Conservation (phyloP, 2,797 vertebrate species). For the Orestias chungarensis region DNA sequence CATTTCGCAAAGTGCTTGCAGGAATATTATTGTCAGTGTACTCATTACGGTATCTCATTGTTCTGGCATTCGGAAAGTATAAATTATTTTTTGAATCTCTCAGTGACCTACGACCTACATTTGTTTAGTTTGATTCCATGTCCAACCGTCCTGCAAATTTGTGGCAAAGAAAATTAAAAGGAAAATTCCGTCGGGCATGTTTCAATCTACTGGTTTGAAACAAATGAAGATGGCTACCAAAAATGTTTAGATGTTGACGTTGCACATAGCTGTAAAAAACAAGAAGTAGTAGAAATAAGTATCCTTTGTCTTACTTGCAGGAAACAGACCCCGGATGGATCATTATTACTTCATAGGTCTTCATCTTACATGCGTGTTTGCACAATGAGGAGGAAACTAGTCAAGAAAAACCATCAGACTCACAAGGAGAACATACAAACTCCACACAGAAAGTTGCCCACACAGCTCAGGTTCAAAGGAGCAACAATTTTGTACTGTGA, state of each 20-base stretch:
- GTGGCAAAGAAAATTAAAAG: no score
- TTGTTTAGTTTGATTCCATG: neutral
- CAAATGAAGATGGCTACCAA: no score
- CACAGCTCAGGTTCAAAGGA: neutral
- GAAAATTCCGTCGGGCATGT: no score
- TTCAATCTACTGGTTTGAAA: no score
- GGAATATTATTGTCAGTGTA: no score
- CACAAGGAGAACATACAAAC: neutral
- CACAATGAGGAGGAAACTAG: neutral
- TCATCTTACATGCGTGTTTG: no score
- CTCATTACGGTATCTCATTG: neutral
- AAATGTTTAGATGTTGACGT: no score
- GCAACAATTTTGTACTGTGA: neutral
- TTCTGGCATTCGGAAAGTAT: neutral
- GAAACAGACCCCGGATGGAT: neutral
- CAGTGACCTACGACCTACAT: neutral
- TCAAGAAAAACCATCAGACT: neutral
- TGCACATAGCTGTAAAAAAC: no score
- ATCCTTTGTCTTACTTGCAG: neutral
- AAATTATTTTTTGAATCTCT: neutral
- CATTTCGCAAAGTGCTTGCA: no score
- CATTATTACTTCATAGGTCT: neutral
- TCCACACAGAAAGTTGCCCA: neutral
- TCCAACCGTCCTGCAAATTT: no score
- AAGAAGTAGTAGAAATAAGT: no score